A percentile compares a stretch with the other conserved stretches of the same genome.
Evolutionary conservation across 2,888 invertebrate species (phyloP).

Genomic region (Andrena fulva): DNA sequence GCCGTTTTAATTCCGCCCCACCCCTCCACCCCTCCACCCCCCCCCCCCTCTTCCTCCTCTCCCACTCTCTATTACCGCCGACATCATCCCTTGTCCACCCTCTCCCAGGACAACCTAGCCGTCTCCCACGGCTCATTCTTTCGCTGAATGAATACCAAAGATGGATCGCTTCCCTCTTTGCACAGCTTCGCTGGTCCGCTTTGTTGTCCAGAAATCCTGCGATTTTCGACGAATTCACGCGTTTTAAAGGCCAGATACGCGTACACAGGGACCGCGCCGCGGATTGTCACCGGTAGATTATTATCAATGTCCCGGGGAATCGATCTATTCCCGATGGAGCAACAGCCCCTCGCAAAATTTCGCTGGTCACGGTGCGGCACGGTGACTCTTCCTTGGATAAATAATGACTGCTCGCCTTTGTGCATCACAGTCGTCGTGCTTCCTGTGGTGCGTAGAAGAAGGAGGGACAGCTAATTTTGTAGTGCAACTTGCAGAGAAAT

Average conservation of each 20-base stretch:
- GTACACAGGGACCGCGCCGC: constrained; percentile 65
- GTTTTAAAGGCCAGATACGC: constrained; percentile 66
- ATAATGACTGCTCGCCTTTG: constrained; percentile 20
- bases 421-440: neutral
- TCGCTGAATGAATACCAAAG: constrained; percentile 81
- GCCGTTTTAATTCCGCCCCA: constrained; percentile 39
- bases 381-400: constrained; percentile 24
- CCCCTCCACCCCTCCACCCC: constrained; percentile 35
- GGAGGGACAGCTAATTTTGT: neutral
- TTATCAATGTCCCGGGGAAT: constrained; percentile 31
- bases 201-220: constrained; percentile 75
- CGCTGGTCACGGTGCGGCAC: constrained; percentile 39
- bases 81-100: constrained; percentile 64
- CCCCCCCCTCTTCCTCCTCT: constrained; percentile 46
- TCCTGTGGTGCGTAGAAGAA: neutral
- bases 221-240: constrained; percentile 80
- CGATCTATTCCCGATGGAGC: constrained; percentile 37
- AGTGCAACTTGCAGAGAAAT: neutral
- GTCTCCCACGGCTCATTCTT: constrained; percentile 77
- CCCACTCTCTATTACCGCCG: constrained; percentile 55
- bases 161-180: constrained; percentile 80
- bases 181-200: constrained; percentile 61
- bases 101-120: constrained; percentile 56
- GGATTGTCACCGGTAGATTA: constrained; percentile 30
- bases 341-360: constrained; percentile 9